Base-by-base conservation (phyloP, 2,888 invertebrate genomes). In the Aspidapion aeneum region DNA sequence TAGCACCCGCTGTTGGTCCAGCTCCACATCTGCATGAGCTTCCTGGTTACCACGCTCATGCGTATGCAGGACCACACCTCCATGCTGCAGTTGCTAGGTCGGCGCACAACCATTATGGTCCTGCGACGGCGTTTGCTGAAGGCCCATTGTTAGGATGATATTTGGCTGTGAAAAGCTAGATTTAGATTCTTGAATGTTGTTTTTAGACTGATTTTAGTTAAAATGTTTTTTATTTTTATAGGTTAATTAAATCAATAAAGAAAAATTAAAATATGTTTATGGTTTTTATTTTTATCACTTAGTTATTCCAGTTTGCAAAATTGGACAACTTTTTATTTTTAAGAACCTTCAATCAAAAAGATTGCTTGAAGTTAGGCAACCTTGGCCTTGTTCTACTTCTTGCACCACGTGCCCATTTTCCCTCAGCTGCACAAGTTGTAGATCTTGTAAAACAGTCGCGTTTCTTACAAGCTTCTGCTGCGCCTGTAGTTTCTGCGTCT, bases 81-180 rank as follows among this genome's bases (percentile, higher is more conserved):
- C 21, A 19, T 18, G 62, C 17, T 20, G 56, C 62, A 50, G 58
- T 66, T 54, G 69, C 21, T 21, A 71, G 68, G 68, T 75, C 62
- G 70, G 72, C 71, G 63, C 69, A 76, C n/a, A 35, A n/a, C n/a
- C n/a, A n/a, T n/a, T n/a, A 71, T 16, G 68, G 66, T 2, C 72
- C 65, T 3, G 50, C 50, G 18, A 55, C 64, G n/a, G 61, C 49
- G 16, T 48, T 62, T 9, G 58, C 58, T 49, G 58, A 60, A 63
- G 67, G 58, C 64, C 64, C 67, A 67, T 66, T 67, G 65, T 67
- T 67, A 66, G 67, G 67, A 58, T 67, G 60, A 66, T 51, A 58
- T 61, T 56, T 60, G 18, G 55, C 22, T 18, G 18, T 21, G 51
- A 19, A 18, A 18, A 21, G 49, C 35, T 35, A 35, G 35, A 35